phyloP scores from a whole-genome alignment of 2,113 vertebrate species.

The Periophthalmodon schlosseri region DNA sequence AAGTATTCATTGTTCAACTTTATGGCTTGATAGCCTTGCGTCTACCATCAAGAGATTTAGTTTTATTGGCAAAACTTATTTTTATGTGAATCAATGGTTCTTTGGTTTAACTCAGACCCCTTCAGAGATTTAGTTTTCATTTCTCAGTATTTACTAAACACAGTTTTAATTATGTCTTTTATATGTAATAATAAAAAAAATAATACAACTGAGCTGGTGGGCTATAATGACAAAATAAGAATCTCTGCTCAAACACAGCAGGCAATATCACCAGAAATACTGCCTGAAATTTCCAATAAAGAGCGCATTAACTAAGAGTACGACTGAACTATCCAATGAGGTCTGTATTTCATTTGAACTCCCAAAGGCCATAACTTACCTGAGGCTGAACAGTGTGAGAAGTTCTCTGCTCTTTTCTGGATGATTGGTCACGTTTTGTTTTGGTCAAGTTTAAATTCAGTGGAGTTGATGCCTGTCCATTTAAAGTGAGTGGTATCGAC shows the following conservation, averaged over 20 bases:
- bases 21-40: too few relatives aligned
- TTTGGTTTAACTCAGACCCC: not conserved
- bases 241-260: not conserved
- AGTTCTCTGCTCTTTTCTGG: not conserved
- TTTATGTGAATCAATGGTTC: not conserved
- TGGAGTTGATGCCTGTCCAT: conserved; percentile 30
- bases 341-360: not conserved
- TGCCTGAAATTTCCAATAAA: not conserved
- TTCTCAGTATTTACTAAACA: not conserved
- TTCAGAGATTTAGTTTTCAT: not conserved
- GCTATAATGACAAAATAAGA: not conserved
- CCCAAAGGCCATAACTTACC: not conserved
- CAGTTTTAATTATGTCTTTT: not conserved
- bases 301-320: not conserved
- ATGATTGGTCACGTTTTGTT: not conserved
- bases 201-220: not conserved
- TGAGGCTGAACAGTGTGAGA: not conserved
- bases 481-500: conserved; percentile 39
- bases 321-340: not conserved
- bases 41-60: too few relatives aligned
- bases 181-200: not conserved
- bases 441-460: conserved; percentile 10
- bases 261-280: not conserved
- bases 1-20: too few relatives aligned
- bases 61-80: not conserved